Base-by-base conservation (phyloP, 2,113 vertebrate species). In the Muntiacus reevesi region DNA sequence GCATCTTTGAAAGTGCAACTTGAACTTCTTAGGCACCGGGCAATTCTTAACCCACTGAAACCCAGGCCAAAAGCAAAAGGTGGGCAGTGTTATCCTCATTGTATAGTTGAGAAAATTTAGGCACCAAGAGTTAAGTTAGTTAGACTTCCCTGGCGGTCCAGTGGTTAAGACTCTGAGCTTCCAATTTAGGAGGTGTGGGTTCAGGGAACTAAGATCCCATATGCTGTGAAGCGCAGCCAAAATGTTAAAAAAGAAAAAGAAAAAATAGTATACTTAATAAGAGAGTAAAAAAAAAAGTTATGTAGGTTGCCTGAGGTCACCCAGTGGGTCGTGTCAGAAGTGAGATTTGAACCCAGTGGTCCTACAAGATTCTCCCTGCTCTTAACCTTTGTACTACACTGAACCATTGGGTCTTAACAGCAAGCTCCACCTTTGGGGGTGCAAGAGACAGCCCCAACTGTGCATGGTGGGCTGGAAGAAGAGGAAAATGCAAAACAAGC, bases 241-340 rank as follows among this genome's bases (percentile, higher is more conserved):
- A 21, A 81, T 50, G 78, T 33, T 76, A 2, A 12, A 30, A 78
- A 10, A 79, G 47, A 67, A n/a, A 8, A 23, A 27, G 27, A 17
- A 79, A 79, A 78, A 16, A 28, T 33, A 81, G 45, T 47, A 81
- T 50, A 50, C 2, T 81, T 81, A 81, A 81, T 81, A 47, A 79
- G 27, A 33, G 8, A 27, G 45, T 78, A 7, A 8, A 30, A 9
- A 10, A 36, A 21, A 40, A 74, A 43, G 71, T 13, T 74, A 74
- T 14, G 23, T 76, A 76, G 16, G 9, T 59, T 59, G 19, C 15
- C 60, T 1, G 2, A 17, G 19, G 79, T 36, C 78, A 84, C 60
- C 33, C 15, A 5, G 19, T 8, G 40, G 1, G 1, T 40, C 1
- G 1, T 5, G 17, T 47, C 30, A 19, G 12, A 55, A 50, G 40